Evolutionary conservation across 2,888 invertebrate species (phyloP), one percentile per base, ranked within the genome.

Genomic region (Lymantria monacha): DNA sequence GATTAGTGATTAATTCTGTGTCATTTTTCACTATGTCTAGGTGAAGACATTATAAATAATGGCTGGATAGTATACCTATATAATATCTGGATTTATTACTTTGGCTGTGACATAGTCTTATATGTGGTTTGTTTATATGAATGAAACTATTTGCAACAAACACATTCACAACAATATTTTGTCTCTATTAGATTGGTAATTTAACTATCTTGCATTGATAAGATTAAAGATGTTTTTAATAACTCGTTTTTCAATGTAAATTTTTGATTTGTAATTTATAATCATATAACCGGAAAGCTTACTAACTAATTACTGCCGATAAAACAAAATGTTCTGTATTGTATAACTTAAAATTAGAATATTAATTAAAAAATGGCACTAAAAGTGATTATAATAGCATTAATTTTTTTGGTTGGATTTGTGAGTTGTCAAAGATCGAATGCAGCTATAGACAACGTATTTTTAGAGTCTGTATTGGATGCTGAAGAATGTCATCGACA

Each of bases 401-500:
- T 7, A 14, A 10, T 40, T 12, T 38, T 46, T 12, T 30, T 8
- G 12, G 13, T 40, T 1, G n/a, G 13, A 9, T 46, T 30, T 40
- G 46, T 46, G 9, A 38, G 10, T 11, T 10, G 30, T 40, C 30
- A 45, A 45, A 45, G 38, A 30, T 46, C 46, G 0, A 46, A 41
- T 31, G 40, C 9, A 14, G 46, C 46, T 14, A 46, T 46, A 5
- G 40, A 46, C 30, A 10, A 30, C 10, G 11, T 0, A n/a, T 46
- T 14, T 30, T 10, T 46, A 31, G 46, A 46, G 38, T 12, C 30
- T 14, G 65, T 42, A 1, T 51, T 61, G 33, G 53, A 61, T 53
- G 56, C 61, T 1, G 33, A 51, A 14, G 61, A 61, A 40, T 61
- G 61, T 15, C 41, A 42, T 0, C 65, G 65, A 0, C 61, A 61